Evolutionary conservation across 2,113 vertebrate species (phyloP).

Genomic region (Micromys minutus): DNA sequence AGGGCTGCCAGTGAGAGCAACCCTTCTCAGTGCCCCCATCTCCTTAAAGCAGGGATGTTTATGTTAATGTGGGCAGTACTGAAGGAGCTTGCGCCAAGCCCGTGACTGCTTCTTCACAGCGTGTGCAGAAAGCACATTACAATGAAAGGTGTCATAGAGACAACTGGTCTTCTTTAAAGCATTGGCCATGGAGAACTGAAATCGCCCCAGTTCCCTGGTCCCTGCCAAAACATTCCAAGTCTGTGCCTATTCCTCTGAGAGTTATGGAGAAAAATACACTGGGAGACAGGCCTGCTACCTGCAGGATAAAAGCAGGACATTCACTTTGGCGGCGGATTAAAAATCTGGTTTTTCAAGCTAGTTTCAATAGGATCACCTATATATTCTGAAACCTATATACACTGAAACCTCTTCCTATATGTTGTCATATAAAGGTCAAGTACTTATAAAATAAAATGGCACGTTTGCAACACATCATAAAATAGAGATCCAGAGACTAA

Average conservation of each 20-base stretch:
- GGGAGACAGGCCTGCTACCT: slow-evolving; percentile 20
- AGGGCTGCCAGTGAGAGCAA: not conserved
- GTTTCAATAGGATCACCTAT: not conserved
- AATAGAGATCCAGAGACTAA: slow-evolving; percentile 21
- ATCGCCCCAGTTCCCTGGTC: slow-evolving; percentile 32
- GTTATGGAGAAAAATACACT: not conserved
- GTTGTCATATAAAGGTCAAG: not conserved
- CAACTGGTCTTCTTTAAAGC: slow-evolving; percentile 61
- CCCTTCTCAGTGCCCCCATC: slow-evolving; percentile 8
- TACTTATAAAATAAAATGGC: not conserved
- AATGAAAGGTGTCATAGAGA: slow-evolving; percentile 35
- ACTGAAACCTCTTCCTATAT: slow-evolving; percentile 1
- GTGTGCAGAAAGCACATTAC: slow-evolving; percentile 37
- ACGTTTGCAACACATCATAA: not conserved
- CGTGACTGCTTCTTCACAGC: slow-evolving; percentile 64
- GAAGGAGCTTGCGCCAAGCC: slow-evolving; percentile 54
- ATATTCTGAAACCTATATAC: slow-evolving; percentile 46
- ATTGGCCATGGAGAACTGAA: slow-evolving; percentile 53
- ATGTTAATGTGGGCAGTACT: slow-evolving; percentile 56
- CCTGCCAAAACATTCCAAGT: slow-evolving; percentile 30
- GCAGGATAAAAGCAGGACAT: slow-evolving; percentile 11
- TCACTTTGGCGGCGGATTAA: not conserved
- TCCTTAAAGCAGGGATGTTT: slow-evolving; percentile 56
- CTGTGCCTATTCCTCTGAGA: not conserved
- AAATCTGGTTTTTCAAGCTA: slow-evolving; percentile 57